Base-by-base conservation (phyloP, 2,888 invertebrate species). In the Koerneria pararmatus region DNA sequence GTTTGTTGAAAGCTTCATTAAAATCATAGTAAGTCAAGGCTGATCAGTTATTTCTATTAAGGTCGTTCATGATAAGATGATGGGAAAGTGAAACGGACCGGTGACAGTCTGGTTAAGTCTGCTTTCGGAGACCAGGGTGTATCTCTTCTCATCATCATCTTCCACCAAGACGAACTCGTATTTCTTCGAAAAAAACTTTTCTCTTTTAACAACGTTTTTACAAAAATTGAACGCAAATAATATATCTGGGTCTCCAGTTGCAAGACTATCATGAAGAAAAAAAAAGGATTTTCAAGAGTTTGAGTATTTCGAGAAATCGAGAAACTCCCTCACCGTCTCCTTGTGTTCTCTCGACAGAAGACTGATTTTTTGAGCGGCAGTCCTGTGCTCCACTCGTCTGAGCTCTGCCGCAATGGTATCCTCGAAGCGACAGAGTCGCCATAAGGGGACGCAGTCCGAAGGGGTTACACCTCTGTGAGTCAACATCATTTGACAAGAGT, bases 131-230 rank as follows among this genome's bases (percentile, higher is more conserved):
- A 64, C 64, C 2, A 64, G 56, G 4, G 54, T n/a, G 27, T 64
- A 64, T 29, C 54, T 22, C 35, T 62, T 62, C 53, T 62, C 62
- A 1, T 53, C 71, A 15, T 59, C 66, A 37, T 70, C 66, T 19
- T 69, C 70, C 5, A 71, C 70, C 0, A 71, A 68, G 48, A 73
- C 61, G 60, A 73, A 60, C 34, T 73, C 71, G 60, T 64, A 73
- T 53, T 69, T 61, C 73, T 73, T 56, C 27, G 71, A 56, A 24
- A 56, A n/a, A n/a, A n/a, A n/a, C n/a, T n/a, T n/a, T n/a, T n/a
- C n/a, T n/a, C n/a, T n/a, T n/a, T n/a, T n/a, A n/a, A n/a, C n/a
- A n/a, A n/a, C n/a, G n/a, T n/a, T n/a, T n/a, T n/a, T n/a, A n/a
- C n/a, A n/a, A n/a, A n/a, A n/a, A n/a, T n/a, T n/a, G n/a, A n/a